Percentiles rank a stretch among this genome's conserved stretches.
phyloP scores from a whole-genome alignment of 1,140 invertebrate species.

The Pectinophora gossypiella region DNA sequence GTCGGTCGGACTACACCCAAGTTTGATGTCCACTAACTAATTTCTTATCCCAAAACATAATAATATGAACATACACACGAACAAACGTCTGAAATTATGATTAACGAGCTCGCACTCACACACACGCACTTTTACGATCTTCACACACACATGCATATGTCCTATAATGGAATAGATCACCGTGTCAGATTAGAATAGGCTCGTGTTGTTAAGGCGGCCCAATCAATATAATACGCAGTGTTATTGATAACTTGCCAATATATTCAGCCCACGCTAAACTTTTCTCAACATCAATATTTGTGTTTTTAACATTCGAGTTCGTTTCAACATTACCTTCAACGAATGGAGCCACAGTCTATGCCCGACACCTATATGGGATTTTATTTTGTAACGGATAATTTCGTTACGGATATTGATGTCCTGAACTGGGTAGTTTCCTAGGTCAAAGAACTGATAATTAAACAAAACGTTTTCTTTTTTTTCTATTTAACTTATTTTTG shows the following conservation, averaged over 20 bases:
- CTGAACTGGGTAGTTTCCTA: too few species aligned
- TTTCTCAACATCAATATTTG: too few species aligned
- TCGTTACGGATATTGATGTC: too few species aligned
- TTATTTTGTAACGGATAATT: too few species aligned
- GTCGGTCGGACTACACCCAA: slow-evolving; percentile 29
- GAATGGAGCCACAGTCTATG: too few species aligned
- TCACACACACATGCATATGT: slow-evolving; percentile 15
- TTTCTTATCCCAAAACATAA: slow-evolving; percentile 75
- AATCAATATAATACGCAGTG: slow-evolving; percentile 46
- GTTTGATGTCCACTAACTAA: slow-evolving; percentile 75
- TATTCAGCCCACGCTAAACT: too few species aligned
- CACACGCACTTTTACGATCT: slow-evolving; percentile 24
- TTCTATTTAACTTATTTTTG: too few species aligned
- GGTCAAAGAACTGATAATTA: too few species aligned
- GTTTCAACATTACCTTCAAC: too few species aligned
- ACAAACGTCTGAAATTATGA: slow-evolving; percentile 74
- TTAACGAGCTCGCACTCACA: slow-evolving; percentile 67
- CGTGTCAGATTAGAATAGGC: slow-evolving; percentile 51
- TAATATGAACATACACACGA: slow-evolving; percentile 69
- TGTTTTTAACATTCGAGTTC: too few species aligned
- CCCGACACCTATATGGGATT: too few species aligned
- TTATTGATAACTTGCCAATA: slow-evolving; percentile 4
- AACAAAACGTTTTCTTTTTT: too few species aligned
- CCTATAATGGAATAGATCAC: slow-evolving; percentile 61
- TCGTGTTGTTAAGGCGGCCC: slow-evolving; percentile 28